These are phyloP conservation scores for Nomada ruficornis DNA, from an alignment of 2,888 invertebrate genomes.

Conservation along the genomic window DNA sequence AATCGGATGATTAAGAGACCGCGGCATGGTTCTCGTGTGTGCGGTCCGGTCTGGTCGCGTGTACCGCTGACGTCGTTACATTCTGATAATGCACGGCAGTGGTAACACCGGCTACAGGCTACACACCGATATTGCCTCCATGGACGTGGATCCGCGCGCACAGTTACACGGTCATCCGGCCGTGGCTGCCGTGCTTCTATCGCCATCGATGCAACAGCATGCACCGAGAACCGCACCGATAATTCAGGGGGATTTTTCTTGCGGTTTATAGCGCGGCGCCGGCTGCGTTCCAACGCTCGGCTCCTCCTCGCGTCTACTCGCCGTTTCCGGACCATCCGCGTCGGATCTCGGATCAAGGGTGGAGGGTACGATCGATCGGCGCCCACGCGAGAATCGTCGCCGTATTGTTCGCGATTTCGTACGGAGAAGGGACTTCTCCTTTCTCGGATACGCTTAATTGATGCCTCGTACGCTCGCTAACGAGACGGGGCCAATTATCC, in stretches of 20 bases:
- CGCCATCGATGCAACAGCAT: constrained; percentile 70
- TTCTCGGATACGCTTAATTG: constrained; percentile 37
- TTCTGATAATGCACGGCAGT: constrained; percentile 78
- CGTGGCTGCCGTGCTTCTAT: constrained; percentile 45
- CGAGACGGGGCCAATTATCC: constrained; percentile 81
- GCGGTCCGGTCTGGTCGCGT: constrained; percentile 74
- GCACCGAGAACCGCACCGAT: constrained; percentile 81
- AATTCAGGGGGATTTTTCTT: constrained; percentile 82
- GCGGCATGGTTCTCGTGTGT: constrained; percentile 72
- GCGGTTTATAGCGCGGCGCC: constrained; percentile 79
- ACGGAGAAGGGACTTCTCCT: not conserved
- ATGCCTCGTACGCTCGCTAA: constrained; percentile 69
- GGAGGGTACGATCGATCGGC: not conserved
- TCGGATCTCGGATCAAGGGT: not conserved
- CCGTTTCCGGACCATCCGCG: not conserved
- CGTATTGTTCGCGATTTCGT: constrained; percentile 7
- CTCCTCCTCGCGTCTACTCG: constrained; percentile 39
- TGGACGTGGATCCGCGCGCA: constrained; percentile 29
- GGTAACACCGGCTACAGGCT: constrained; percentile 64
- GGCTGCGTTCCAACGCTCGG: constrained; percentile 68
- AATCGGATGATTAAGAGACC: constrained; percentile 80
- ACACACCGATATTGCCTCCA: constrained; percentile 45
- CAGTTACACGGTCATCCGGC: constrained; percentile 42
- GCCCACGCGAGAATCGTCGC: constrained; percentile 9
- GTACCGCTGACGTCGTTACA: constrained; percentile 78